Evolutionary conservation across 2,113 vertebrate genomes (phyloP), one percentile per base, ranked within the genome.

Genomic region (Verasper variegatus): DNA sequence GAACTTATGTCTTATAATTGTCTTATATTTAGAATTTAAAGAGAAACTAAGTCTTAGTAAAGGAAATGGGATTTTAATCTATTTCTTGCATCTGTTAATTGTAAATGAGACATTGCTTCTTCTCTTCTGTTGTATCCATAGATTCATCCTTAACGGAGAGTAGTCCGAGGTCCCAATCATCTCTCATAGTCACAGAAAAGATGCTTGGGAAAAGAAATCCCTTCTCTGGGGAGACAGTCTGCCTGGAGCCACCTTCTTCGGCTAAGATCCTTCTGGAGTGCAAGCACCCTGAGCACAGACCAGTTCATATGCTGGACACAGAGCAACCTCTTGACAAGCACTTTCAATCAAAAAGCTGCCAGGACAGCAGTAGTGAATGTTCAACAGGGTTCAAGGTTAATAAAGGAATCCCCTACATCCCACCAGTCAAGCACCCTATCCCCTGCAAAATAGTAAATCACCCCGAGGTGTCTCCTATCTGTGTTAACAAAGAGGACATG

Each of bases 131-230:
- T 52, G 10, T 58, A 31, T 94, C 27, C 59, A 89, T 84, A 99
- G 98, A 99, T 95, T 97, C 97, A 79, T 96, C 97, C 65, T 81
- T 98, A 91, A 97, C 96, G 59, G 98, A 99, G 65, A 96, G 96
- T 88, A 96, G 95, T 93, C 96, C 97, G 76, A 94, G 95, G 93
- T 95, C 95, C 54, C 97, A 97, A 77, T 97, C 97, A 23, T 98
- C 97, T 13, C 91, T 97, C 73, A 94, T 95, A 77, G 96, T 95
- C 86, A 94, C 96, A 81, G 97, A 97, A 85, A 97, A 97, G 89
- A 95, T 97, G 52, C 94, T 96, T 71, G 93, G 95, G 72, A 96
- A 97, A 86, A 95, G 94, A 68, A 97, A 96, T 78, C 95, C 96
- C 67, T 97, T 97, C 90, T 95, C 96, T 52, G 95, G 95, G 88